Conservation (phyloP, 2,113 vertebrate species). For the Oncorhynchus nerka region DNA sequence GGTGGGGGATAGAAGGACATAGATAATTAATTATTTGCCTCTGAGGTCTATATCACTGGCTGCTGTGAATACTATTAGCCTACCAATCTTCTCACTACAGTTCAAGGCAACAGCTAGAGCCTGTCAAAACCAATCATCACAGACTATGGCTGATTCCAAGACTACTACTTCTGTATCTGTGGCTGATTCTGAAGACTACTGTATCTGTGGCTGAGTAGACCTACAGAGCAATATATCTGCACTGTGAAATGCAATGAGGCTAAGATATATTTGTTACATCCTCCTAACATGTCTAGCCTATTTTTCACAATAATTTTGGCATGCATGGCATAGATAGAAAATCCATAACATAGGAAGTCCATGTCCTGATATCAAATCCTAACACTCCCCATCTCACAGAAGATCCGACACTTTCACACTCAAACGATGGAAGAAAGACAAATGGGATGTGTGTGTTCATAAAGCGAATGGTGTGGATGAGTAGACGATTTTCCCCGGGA, state of each 20-base stretch:
- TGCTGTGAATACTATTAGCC: slow-evolving; percentile 28
- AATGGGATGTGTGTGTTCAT: slow-evolving; percentile 37
- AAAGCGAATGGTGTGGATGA: slow-evolving; percentile 55
- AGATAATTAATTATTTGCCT: slow-evolving; percentile 38
- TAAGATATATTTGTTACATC: background rate
- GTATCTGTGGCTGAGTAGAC: slow-evolving; percentile 49
- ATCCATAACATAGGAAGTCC: background rate
- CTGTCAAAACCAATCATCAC: slow-evolving; percentile 60
- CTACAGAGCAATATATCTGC: slow-evolving; percentile 4
- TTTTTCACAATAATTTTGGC: background rate
- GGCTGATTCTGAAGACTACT: slow-evolving; percentile 19
- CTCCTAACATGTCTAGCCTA: background rate
- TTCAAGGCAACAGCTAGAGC: slow-evolving; percentile 49
- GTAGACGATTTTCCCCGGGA: slow-evolving; percentile 58
- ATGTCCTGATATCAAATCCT: background rate
- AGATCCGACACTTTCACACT: slow-evolving; percentile 13
- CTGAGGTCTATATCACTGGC: slow-evolving; percentile 32
- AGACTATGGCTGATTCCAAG: slow-evolving; percentile 24
- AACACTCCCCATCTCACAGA: background rate
- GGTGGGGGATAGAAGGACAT: slow-evolving; percentile 20
- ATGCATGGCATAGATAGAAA: background rate
- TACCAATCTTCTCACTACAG: slow-evolving; percentile 36
- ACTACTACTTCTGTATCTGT: slow-evolving; percentile 26
- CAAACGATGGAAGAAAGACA: slow-evolving; percentile 44
- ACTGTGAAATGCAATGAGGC: background rate